These are phyloP conservation scores for Dichetophora obliterata DNA, from an alignment of 2,888 invertebrate species.

Conservation along the genomic window DNA sequence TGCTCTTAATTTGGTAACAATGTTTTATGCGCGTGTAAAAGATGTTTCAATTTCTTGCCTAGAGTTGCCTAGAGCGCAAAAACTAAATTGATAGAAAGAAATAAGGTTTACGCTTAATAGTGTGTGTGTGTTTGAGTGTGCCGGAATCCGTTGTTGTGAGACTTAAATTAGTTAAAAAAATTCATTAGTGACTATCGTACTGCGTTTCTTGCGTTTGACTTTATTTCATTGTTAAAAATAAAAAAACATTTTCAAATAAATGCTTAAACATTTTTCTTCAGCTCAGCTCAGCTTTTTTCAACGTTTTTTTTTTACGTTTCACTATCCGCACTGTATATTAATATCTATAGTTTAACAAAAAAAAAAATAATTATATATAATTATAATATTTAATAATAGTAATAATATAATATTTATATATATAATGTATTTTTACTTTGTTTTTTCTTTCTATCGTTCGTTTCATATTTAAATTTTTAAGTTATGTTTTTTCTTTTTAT, in stretches of 20 bases:
- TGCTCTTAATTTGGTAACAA: neutral
- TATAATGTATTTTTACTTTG: conserved; percentile 48
- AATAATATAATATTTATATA: conserved; percentile 55
- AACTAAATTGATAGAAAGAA: neutral
- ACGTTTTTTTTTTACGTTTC: conserved; percentile 27
- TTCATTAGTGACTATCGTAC: conserved; percentile 33
- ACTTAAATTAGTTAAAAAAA: conserved; percentile 29
- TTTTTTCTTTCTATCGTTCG: conserved; percentile 50
- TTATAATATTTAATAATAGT: conserved; percentile 53
- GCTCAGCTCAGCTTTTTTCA: conserved; percentile 32
- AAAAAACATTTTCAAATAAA: conserved; percentile 5
- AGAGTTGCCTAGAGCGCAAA: neutral
- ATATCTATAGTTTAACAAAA: conserved; percentile 52
- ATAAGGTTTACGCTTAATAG: neutral
- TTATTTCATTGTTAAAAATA: neutral
- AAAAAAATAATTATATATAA: conserved; percentile 50
- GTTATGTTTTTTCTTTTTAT: conserved; percentile 44
- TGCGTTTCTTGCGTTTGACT: conserved; percentile 18
- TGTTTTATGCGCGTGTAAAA: neutral
- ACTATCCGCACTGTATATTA: conserved; percentile 36
- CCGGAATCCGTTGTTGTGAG: conserved; percentile 4
- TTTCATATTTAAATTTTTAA: conserved; percentile 48
- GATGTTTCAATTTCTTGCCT: neutral
- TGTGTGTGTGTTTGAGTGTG: conserved; percentile 15
- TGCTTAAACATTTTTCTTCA: conserved; percentile 26